These are phyloP conservation scores for Pluvianellus socialis DNA, from an alignment of 2,113 vertebrate species.

Conservation along the genomic window DNA sequence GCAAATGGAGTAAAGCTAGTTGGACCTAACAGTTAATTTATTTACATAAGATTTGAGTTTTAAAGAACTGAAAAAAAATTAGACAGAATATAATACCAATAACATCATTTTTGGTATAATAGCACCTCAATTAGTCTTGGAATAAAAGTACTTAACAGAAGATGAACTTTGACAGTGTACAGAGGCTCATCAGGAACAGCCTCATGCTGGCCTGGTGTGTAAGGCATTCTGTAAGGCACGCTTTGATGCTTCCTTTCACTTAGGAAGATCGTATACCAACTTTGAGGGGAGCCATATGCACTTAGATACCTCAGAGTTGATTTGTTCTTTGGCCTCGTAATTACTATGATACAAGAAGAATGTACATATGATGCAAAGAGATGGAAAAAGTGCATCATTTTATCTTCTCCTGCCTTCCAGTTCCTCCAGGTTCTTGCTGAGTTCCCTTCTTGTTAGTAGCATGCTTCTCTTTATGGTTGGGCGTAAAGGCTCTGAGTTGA, in stretches of 20 bases:
- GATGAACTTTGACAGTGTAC: conserved; percentile 16
- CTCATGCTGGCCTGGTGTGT: conserved; percentile 11
- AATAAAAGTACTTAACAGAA: background rate
- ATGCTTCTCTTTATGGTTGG: conserved; percentile 29
- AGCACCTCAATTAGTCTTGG: conserved; percentile 28
- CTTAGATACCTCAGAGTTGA: conserved; percentile 35
- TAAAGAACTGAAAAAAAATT: conserved; percentile 10
- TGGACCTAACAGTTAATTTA: conserved; percentile 34
- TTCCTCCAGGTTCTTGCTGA: conserved; percentile 24
- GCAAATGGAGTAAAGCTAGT: conserved; percentile 37
- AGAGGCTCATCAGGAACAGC: conserved; percentile 43
- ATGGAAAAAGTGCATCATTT: background rate
- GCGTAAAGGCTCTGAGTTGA: background rate
- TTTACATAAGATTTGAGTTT: conserved; percentile 18
- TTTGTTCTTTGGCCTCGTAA: conserved; percentile 23
- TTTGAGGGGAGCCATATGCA: conserved; percentile 28
- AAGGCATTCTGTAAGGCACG: background rate
- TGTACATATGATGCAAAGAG: background rate
- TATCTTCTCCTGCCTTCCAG: background rate
- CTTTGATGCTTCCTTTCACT: background rate
- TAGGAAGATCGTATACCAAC: background rate
- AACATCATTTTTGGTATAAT: conserved; percentile 1
- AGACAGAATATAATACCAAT: background rate
- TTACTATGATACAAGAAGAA: background rate
- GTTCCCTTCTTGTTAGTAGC: conserved; percentile 6